A percentile compares a stretch with the other conserved stretches of the same genome.
phyloP scores from a whole-genome alignment of 2,797 vertebrate species.

The Malacoraja senta region DNA sequence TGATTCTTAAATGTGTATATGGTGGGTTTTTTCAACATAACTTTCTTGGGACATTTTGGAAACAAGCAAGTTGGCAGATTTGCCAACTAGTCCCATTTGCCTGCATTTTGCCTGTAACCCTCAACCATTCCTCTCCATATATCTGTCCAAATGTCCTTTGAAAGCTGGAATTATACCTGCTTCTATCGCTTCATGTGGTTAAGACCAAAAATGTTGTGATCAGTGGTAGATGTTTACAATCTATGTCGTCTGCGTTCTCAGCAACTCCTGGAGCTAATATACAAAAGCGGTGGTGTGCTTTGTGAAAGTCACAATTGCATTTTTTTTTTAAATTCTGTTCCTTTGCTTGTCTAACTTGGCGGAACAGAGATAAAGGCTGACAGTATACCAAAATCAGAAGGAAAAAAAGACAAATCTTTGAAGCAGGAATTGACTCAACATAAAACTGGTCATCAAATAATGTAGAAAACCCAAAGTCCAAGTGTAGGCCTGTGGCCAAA shows the following conservation, averaged over 20 bases:
- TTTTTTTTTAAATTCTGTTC: neutral
- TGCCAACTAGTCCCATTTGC: too few species aligned
- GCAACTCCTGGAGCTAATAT: neutral
- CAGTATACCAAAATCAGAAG: neutral
- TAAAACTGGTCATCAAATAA: neutral
- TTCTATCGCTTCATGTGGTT: neutral
- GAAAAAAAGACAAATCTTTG: neutral
- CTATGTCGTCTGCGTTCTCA: neutral
- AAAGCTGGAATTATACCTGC: too few species aligned
- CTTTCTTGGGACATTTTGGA: neutral
- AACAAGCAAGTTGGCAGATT: too few species aligned
- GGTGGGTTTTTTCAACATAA: neutral
- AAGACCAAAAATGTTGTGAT: neutral
- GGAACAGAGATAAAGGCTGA: neutral
- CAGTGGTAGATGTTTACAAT: neutral
- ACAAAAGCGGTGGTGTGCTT: neutral
- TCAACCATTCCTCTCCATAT: too few species aligned
- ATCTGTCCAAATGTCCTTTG: too few species aligned
- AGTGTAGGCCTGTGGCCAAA: neutral
- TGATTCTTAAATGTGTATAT: neutral
- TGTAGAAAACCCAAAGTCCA: neutral
- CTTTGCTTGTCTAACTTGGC: neutral
- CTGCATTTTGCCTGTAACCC: too few species aligned
- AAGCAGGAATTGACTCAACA: neutral
- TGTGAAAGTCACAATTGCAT: neutral